Base-by-base conservation (phyloP, 2,888 invertebrate species). In the Aleiodes leptofemur region DNA sequence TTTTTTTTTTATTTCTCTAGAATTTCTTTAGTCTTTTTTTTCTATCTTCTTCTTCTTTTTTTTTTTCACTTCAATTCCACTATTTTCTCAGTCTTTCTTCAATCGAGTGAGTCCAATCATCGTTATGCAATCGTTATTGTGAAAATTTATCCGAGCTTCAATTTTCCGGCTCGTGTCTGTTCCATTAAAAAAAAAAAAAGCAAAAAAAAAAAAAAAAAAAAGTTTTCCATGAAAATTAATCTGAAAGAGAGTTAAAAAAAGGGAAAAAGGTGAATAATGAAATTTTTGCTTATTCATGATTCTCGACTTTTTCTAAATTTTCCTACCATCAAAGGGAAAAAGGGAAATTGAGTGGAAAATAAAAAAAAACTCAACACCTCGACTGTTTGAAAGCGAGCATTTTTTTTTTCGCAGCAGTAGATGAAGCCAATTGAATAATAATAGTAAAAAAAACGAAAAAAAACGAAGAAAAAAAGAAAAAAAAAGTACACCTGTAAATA, bases 401-500 rank as follows among this genome's bases (percentile, higher is more conserved):
- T 16, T 48, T 23, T 64, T 8, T 64, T 43, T 38, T 38, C 34
- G 14, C 48, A 64, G 64, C 23, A 50, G 29, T 51, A 68, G 51
- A 29, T 11, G 4, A 50, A 68, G 51, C 68, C 68, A 68, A 68
- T 51, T 68, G 51, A 68, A 51, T 53, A 53, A 23, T 23, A 23
- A 23, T 23, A 23, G 23, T 23, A 23, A 23, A 23, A 23, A 23
- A n/a, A n/a, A n/a, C n/a, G n/a, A n/a, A n/a, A n/a, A 23, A 23
- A 23, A 23, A 23, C 2, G 23, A 23, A 23, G 23, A 23, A 23
- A 23, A 23, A 53, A 53, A 16, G n/a, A 53, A 53, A 53, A 14
- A 53, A 68, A 51, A 68, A 68, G 11, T 51, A 31, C 29, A 50
- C 31, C 8, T 51, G 51, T 68, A 50, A 68, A 68, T 68, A 68